Evolutionary conservation across 2,888 invertebrate species (phyloP).

Genomic region (Athalia rosae): DNA sequence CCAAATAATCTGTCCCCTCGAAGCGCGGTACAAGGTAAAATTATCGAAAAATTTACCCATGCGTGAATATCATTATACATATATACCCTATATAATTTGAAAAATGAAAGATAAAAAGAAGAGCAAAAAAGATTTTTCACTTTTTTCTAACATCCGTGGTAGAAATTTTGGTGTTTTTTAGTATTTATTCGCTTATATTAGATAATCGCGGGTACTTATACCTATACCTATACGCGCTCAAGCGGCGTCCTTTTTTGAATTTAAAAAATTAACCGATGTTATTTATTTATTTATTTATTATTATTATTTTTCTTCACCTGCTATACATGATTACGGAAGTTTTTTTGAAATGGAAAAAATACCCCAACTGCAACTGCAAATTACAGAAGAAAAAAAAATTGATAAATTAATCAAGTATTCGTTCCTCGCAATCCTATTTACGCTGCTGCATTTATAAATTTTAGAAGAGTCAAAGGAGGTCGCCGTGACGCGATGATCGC

Average conservation of each 20-base stretch:
- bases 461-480: slow-evolving; percentile 4
- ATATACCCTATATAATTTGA: background rate
- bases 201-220: background rate
- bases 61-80: background rate
- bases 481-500: slow-evolving; percentile 30
- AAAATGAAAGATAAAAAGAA: background rate
- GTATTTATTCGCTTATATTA: background rate
- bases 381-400: too few species aligned
- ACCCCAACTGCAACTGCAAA: too few species aligned
- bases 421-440: slow-evolving; percentile 34
- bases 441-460: slow-evolving; percentile 31
- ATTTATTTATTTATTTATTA: too few species aligned
- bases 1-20: slow-evolving; percentile 14
- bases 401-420: slow-evolving; percentile 10
- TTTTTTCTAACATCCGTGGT: background rate
- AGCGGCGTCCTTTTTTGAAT: slow-evolving; percentile 2
- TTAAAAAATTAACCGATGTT: background rate
- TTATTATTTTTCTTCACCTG: too few species aligned
- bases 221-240: background rate
- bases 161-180: background rate
- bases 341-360: too few species aligned
- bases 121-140: background rate
- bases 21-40: slow-evolving; percentile 43
- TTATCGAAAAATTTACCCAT: slow-evolving; percentile 19
- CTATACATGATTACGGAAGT: too few species aligned